Conservation (phyloP, 2,888 invertebrate species). For the Allolobophora icterica region DNA sequence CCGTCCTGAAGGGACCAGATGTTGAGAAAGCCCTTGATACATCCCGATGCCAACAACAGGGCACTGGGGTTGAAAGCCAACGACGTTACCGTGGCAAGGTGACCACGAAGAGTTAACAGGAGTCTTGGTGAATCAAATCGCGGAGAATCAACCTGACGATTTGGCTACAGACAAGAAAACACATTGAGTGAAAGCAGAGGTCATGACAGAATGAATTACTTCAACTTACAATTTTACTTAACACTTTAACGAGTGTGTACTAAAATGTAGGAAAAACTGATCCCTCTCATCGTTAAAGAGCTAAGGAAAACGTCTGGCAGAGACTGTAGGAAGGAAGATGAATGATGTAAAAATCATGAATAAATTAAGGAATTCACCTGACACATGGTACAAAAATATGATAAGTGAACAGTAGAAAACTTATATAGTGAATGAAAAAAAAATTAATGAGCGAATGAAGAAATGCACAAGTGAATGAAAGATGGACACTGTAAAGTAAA, state of each 20-base stretch:
- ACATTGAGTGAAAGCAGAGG: background rate
- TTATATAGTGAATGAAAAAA: background rate
- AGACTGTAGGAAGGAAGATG: no score
- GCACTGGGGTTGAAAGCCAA: constrained; percentile 69
- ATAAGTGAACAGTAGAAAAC: background rate
- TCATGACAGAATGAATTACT: background rate
- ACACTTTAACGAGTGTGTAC: no score
- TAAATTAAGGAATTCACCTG: background rate
- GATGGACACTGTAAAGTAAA: background rate
- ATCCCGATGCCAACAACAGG: constrained; percentile 70
- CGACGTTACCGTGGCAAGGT: constrained; percentile 69
- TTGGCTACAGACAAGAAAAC: background rate
- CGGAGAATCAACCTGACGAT: background rate
- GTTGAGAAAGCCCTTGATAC: constrained; percentile 69
- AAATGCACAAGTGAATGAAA: no score
- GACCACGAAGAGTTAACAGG: constrained; percentile 65
- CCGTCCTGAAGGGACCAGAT: constrained; percentile 73
- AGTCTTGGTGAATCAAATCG: background rate
- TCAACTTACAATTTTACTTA: background rate
- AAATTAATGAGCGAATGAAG: no score
- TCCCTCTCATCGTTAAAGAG: no score
- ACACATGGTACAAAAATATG: background rate
- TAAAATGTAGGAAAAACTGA: no score
- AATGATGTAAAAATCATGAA: no score
- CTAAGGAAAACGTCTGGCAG: background rate